phyloP scores from a whole-genome alignment of 2,888 invertebrate species.

The Hyalella azteca region DNA sequence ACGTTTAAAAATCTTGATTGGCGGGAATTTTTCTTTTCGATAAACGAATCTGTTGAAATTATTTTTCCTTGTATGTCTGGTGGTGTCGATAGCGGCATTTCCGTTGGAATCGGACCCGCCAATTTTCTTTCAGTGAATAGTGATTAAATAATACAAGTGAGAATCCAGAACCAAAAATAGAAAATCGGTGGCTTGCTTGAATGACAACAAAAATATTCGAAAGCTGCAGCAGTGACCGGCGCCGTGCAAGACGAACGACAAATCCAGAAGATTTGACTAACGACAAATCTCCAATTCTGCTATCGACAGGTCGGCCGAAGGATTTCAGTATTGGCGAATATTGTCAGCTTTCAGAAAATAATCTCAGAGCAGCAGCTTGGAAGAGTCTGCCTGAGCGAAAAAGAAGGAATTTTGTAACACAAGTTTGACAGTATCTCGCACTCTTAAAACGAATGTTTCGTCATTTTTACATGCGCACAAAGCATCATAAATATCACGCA shows the following conservation, averaged over 20 bases:
- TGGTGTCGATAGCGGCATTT: neutral
- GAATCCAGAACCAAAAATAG: neutral
- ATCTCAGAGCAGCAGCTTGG: too few relatives aligned
- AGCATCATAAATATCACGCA: too few relatives aligned
- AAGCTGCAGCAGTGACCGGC: neutral
- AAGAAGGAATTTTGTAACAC: too few relatives aligned
- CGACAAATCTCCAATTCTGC: neutral
- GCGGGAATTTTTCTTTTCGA: neutral
- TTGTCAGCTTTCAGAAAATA: too few relatives aligned
- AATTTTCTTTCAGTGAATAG: neutral
- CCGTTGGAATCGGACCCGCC: neutral
- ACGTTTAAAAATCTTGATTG: neutral
- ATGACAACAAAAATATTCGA: neutral
- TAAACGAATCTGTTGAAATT: neutral
- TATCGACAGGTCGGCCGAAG: too few relatives aligned
- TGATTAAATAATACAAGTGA: neutral
- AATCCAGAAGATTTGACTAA: constrained; percentile 7
- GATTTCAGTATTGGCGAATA: too few relatives aligned
- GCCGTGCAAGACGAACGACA: neutral
- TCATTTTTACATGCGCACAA: too few relatives aligned
- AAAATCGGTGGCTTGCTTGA: neutral
- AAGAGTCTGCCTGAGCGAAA: too few relatives aligned
- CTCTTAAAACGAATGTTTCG: too few relatives aligned
- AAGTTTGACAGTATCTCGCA: too few relatives aligned
- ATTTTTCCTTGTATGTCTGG: neutral